Evolutionary conservation across 1,140 invertebrate species (phyloP).

Genomic region (Coenobita brevimanus): DNA sequence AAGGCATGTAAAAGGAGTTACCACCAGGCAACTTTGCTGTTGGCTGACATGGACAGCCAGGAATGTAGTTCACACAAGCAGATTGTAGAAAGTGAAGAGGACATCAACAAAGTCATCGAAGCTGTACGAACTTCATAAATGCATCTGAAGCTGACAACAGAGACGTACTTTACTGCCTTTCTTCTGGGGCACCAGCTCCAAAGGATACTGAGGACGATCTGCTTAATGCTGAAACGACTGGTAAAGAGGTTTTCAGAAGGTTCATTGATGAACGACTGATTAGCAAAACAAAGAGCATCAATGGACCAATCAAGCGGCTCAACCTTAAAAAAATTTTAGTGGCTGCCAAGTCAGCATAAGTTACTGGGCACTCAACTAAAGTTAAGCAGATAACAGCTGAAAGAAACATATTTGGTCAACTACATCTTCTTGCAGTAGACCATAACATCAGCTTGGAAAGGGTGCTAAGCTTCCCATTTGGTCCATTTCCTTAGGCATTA

Average conservation of each 20-base stretch:
- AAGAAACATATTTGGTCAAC: constrained; percentile 1
- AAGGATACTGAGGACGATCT: background rate
- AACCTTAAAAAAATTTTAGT: constrained; percentile 5
- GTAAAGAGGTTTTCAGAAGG: constrained; percentile 6
- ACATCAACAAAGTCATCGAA: constrained; percentile 4
- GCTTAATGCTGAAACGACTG: background rate
- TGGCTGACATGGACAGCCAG: constrained; percentile 7
- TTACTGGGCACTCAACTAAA: background rate
- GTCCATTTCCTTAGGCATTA: background rate
- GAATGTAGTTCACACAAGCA: constrained; percentile 8
- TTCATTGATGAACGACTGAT: constrained; percentile 1
- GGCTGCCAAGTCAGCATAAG: background rate
- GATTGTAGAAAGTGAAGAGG: constrained; percentile 16
- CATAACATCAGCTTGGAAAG: constrained; percentile 7
- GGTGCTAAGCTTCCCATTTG: background rate
- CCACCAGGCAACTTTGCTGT: background rate
- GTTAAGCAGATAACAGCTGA: background rate
- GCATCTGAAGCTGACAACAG: constrained; percentile 5
- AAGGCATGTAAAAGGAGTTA: constrained; percentile 24
- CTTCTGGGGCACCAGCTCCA: background rate
- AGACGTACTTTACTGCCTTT: background rate
- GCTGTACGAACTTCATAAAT: background rate
- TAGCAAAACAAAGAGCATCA: background rate
- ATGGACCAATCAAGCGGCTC: background rate
- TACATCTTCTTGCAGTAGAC: background rate